These are phyloP conservation scores for Eupithecia tripunctaria DNA, from an alignment of 2,888 invertebrate genomes.

Conservation along the genomic window DNA sequence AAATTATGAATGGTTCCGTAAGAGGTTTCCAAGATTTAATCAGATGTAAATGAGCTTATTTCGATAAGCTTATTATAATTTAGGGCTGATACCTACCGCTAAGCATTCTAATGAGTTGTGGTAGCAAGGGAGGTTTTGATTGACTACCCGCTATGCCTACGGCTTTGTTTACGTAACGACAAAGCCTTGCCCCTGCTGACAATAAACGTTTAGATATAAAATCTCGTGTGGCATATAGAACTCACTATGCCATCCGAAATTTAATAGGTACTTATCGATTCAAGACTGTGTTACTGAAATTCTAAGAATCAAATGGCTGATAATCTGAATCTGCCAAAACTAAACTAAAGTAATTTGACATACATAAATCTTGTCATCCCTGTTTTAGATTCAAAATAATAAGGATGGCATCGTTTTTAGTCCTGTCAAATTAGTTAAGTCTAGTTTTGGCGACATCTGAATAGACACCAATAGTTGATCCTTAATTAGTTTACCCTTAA, in stretches of 20 bases:
- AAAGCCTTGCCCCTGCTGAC: not conserved
- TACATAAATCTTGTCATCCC: too few species aligned
- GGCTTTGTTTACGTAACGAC: not conserved
- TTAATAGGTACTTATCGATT: not conserved
- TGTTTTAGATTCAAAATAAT: too few species aligned
- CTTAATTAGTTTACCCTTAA: not conserved
- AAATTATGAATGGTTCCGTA: constrained; percentile 33
- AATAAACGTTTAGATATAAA: not conserved
- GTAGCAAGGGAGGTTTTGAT: not conserved
- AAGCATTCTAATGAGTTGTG: constrained; percentile 14
- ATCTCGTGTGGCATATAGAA: not conserved
- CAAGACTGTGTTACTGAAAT: too few species aligned
- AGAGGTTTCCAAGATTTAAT: constrained; percentile 29
- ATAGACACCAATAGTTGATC: too few species aligned
- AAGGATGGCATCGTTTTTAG: too few species aligned
- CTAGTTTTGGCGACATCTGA: too few species aligned
- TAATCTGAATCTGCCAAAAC: too few species aligned
- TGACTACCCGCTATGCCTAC: not conserved
- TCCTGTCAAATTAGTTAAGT: too few species aligned
- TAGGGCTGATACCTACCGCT: constrained; percentile 9
- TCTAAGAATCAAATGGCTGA: too few species aligned
- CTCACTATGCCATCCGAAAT: not conserved
- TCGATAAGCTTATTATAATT: constrained; percentile 26
- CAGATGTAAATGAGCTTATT: constrained; percentile 29
- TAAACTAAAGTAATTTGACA: too few species aligned